These are phyloP conservation scores for Brachionus sp. DNA, from an alignment of 1,140 invertebrate species.

Conservation along the genomic window DNA sequence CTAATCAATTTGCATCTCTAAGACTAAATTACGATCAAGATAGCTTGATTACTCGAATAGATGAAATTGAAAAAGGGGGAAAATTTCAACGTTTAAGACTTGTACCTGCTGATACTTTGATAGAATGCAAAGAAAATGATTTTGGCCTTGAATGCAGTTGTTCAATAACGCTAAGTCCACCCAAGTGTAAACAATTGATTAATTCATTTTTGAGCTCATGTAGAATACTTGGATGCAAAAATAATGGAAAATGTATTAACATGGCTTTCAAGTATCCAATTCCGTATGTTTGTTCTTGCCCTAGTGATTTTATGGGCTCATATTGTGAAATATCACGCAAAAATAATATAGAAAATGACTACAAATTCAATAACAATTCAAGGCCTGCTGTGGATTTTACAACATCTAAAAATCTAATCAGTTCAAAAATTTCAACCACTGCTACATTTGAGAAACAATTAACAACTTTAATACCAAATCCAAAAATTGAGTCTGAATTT, in stretches of 20 bases:
- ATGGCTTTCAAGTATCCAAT: constrained; percentile 45
- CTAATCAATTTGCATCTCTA: constrained; percentile 43
- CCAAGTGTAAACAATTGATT: constrained; percentile 44
- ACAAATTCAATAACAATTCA: background rate
- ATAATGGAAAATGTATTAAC: constrained; percentile 43
- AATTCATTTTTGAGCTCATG: constrained; percentile 46
- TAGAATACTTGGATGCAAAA: constrained; percentile 30
- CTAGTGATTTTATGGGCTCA: constrained; percentile 42
- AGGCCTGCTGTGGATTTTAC: background rate
- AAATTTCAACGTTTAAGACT: constrained; percentile 37
- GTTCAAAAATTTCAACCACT: background rate
- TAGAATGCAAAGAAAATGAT: constrained; percentile 45
- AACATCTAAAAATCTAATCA: background rate
- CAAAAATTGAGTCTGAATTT: background rate
- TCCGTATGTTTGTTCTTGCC: constrained; percentile 43
- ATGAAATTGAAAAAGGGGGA: constrained; percentile 20
- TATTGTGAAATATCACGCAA: constrained; percentile 42
- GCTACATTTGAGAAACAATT: background rate
- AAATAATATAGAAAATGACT: constrained; percentile 17
- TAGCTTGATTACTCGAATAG: background rate
- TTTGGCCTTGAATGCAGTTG: constrained; percentile 45
- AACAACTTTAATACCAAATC: background rate
- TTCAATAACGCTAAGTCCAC: constrained; percentile 43
- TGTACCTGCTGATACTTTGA: constrained; percentile 42
- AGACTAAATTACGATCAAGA: constrained; percentile 38